Base-by-base conservation (phyloP, 2,113 vertebrate species). In the Osmerus eperlanus region DNA sequence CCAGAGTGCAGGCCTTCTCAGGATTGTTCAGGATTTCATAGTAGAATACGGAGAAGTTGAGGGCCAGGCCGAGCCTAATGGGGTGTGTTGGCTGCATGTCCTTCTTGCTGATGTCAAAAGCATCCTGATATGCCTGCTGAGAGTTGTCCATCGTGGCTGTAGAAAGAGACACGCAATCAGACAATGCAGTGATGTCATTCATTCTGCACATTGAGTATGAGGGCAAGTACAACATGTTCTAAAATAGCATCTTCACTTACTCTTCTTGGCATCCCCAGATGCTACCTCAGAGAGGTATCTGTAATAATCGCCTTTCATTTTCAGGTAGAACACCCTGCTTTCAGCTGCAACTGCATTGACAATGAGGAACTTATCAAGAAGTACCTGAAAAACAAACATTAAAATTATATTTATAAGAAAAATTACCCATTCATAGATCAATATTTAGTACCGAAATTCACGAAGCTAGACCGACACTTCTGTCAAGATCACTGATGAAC, bases 241-340 rank as follows among this genome's bases (percentile, higher is more conserved):
- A 32, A 47, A 63, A 28, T 8, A 19, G 19, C 12, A 14, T 7
- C 16, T 66, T 51, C 65, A 92, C 95, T 93, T 92, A 98, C 97
- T 90, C 93, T 94, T 95, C 87, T 99, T 99, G 54, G 82, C 85
- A 54, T 98, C 96, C 32, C 95, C 97, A 90, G 93, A 94, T 47
- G 97, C 97, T 89, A 99, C 97, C 90, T 99, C 97, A 77, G 97
- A 98, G 75, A 99, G 95, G 89, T 99, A 99, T 94, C 97, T 97
- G 91, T 94, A 99, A 89, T 99, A 99, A 90, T 99, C 97, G 14
- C 97, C 97, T 92, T 99, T 99, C 97, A 99, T 99, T 92, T 99
- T 99, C 94, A 99, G 93, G 89, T 99, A 99, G 90, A 99, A 99
- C 74, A 99, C 97, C 91, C 96, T 98, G 92, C 97, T 98, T 87